These are phyloP conservation scores for Sabatieria punctata DNA, from an alignment of 2,888 invertebrate genomes.

Conservation along the genomic window DNA sequence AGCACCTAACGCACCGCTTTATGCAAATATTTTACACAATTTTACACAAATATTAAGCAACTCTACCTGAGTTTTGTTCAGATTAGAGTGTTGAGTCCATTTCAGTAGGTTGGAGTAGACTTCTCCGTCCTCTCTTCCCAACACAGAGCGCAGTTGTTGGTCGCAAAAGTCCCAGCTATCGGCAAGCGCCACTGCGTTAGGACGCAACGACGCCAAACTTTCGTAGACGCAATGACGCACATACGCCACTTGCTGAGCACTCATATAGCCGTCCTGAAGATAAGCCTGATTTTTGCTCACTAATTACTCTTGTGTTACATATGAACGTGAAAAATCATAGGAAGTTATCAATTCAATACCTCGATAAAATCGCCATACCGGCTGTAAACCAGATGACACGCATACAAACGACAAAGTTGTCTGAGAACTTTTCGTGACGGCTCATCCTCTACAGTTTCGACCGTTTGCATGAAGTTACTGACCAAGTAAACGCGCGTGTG, in stretches of 20 bases:
- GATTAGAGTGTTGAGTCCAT: constrained; percentile 33
- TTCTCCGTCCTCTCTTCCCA: constrained; percentile 34
- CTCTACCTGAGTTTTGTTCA: constrained; percentile 35
- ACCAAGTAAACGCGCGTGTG: constrained; percentile 67
- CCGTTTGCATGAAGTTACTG: constrained; percentile 42
- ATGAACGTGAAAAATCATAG: too few species aligned
- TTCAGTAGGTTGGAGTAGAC: constrained; percentile 35
- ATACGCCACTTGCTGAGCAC: constrained; percentile 15
- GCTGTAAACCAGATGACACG: too few species aligned
- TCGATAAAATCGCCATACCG: too few species aligned
- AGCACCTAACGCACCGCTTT: neutral
- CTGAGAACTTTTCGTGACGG: constrained; percentile 1
- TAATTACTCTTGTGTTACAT: too few species aligned
- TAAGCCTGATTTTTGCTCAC: too few species aligned
- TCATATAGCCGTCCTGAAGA: constrained; percentile 20
- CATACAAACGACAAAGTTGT: neutral
- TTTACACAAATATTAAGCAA: too few species aligned
- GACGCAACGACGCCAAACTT: constrained; percentile 49
- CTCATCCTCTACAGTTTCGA: constrained; percentile 38
- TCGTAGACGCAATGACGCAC: neutral
- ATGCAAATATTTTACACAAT: too few species aligned
- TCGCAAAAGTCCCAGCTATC: constrained; percentile 61
- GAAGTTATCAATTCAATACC: too few species aligned
- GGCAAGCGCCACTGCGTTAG: constrained; percentile 71
- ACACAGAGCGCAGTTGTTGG: constrained; percentile 31